Evolutionary conservation across 2,888 invertebrate species (phyloP), one percentile per base, ranked within the genome.

Genomic region (Chalcosyrphus nemorum): DNA sequence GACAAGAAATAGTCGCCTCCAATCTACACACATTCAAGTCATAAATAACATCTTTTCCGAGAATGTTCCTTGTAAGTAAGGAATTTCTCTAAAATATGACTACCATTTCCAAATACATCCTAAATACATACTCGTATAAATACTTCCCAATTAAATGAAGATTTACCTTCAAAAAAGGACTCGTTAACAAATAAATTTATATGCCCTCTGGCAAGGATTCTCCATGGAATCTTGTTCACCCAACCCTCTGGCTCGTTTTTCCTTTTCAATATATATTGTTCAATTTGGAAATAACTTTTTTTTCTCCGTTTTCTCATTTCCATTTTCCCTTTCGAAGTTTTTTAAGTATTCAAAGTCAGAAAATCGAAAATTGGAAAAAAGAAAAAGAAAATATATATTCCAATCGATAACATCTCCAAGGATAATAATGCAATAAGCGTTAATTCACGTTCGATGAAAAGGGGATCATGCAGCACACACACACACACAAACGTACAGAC

Each of bases 341-440:
- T 82, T 68, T 41, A 72, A 66, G 61, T 78, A 82, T 82, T 78
- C 82, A 77, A 82, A 77, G 54, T 72, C 45, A 19, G 41, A 68
- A 66, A 65, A 66, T 77, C 66, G 77, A 54, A 82, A 77, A 82
- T 72, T 72, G 77, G 77, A 72, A 71, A 72, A 76, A 71, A 45
- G 11, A 6, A 24, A 59, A 59, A n/a, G n/a, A n/a, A n/a, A n/a
- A n/a, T n/a, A 72, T 80, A 52, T 57, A 82, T 77, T 82, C 61
- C 47, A 78, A 77, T 82, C 72, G 82, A 82, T 82, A 72, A 66
- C 61, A 82, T 82, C 82, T 77, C 77, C 72, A 82, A 72, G 77
- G 82, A 77, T 82, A 77, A 82, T 82, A 77, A 82, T 82, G 82
- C 82, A 77, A 82, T 82, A 82, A 82, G 82, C 82, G 82, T 82